Percentiles rank a stretch among this genome's conserved stretches.
These are phyloP conservation scores for Ictidomys tridecemlineatus DNA, from an alignment of 2,113 vertebrate genomes.

Conservation along the genomic window DNA sequence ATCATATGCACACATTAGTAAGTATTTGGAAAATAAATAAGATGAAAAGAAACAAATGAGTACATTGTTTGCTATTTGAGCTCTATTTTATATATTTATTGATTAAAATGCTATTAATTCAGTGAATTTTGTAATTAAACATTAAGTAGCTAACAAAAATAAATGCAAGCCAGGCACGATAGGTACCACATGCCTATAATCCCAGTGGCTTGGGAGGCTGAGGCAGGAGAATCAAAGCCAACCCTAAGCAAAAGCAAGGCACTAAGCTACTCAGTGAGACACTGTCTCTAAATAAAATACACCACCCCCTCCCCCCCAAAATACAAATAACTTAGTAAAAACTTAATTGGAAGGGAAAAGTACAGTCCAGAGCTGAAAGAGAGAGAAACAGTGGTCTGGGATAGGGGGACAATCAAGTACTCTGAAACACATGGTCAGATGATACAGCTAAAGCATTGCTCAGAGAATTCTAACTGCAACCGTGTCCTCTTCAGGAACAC, in stretches of 20 bases:
- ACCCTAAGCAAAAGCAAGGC: too few relatives aligned
- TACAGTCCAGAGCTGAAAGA: not conserved
- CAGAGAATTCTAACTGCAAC: not conserved
- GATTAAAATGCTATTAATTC: not conserved
- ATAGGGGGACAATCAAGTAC: not conserved
- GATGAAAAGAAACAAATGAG: not conserved
- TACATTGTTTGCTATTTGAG: not conserved
- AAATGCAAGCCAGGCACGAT: not conserved
- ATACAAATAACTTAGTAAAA: not conserved
- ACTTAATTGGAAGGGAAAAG: not conserved
- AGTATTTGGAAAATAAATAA: not conserved
- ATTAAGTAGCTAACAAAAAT: not conserved
- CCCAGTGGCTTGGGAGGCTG: too few relatives aligned
- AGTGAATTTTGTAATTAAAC: not conserved
- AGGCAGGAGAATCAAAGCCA: too few relatives aligned
- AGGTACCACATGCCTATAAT: too few relatives aligned
- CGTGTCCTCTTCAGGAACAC: not conserved
- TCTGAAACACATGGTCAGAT: not conserved
- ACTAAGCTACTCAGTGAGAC: too few relatives aligned
- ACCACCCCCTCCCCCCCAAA: too few relatives aligned
- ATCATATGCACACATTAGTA: not conserved
- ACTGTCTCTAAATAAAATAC: too few relatives aligned
- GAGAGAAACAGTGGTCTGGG: not conserved
- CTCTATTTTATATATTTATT: not conserved
- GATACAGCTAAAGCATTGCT: rapidly evolving